A percentile compares a stretch with the other conserved stretches of the same genome.
phyloP scores from a whole-genome alignment of 2,888 invertebrate species.

The Opisthograptis luteolata region DNA sequence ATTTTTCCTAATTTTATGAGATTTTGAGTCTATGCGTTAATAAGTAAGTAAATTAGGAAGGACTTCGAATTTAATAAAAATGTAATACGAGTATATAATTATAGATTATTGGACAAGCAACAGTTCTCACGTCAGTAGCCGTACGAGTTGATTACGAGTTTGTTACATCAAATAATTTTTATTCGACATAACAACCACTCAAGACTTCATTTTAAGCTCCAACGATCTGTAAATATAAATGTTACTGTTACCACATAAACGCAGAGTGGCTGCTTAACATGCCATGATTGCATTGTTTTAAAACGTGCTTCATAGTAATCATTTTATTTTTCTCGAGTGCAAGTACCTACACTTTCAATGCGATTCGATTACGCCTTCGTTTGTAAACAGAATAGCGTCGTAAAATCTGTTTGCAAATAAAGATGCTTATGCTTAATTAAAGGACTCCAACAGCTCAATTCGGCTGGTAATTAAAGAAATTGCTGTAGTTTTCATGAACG shows the following conservation, averaged over 20 bases:
- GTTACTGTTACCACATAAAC: conserved; percentile 32
- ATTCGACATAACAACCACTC: conserved; percentile 31
- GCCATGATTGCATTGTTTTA: conserved; percentile 48
- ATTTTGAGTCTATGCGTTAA: no score
- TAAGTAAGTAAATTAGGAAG: no score
- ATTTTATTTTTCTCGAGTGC: conserved; percentile 50
- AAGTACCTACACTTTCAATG: conserved; percentile 55
- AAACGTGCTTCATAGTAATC: conserved; percentile 46
- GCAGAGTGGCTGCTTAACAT: conserved; percentile 37
- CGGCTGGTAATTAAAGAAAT: conserved; percentile 70
- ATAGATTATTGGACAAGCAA: no score
- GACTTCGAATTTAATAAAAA: no score
- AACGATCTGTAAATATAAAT: conserved; percentile 39
- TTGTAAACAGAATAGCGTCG: conserved; percentile 54
- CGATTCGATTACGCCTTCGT: conserved; percentile 49
- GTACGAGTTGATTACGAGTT: conserved; percentile 37
- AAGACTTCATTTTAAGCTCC: conserved; percentile 35
- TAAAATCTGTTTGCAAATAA: conserved; percentile 67
- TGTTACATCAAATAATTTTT: conserved; percentile 31
- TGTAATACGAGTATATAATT: no score
- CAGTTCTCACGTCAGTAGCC: conserved; percentile 37
- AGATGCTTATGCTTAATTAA: conserved; percentile 69
- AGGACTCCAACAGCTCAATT: conserved; percentile 67
- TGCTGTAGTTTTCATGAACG: conserved; percentile 69
- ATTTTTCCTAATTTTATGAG: no score